Base-by-base conservation (phyloP, 92 coral and sea anemone genomes). In the Palythoa caribaeorum region DNA sequence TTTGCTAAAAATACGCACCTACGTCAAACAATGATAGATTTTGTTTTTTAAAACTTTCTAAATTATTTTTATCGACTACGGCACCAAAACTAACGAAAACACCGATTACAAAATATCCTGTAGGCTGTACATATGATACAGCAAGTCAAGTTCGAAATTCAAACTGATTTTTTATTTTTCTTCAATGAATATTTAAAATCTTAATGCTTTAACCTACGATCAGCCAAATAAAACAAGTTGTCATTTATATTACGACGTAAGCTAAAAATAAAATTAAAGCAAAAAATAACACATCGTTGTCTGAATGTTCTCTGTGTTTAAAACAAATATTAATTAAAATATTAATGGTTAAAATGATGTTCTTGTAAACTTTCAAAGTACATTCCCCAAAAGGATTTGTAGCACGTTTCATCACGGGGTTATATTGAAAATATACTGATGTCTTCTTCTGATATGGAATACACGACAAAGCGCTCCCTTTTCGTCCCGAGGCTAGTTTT, bases 341-440 rank as follows among this genome's bases (percentile, higher is more conserved):
- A 5, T 62, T 60, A 62, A 60, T 50, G 52, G 38, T 48, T 60
- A 12, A n/a, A 68, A 36, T 50, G 17, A 48, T 40, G 74, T 66
- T 60, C 55, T 65, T 62, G 60, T 39, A 37, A 79, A 38, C 86
- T 65, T 17, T 20, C 35, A 81, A 81, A 81, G 44, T 21, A 55
- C 20, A 16, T n/a, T 38, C 1, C 8, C 53, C 38, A 19, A 7
- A 6, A 62, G n/a, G 14, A 38, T 40, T 53, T 16, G 35, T n/a
- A 66, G 76, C 75, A 20, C 59, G 63, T 66, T 81, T 66, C 75
- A 81, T 47, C 60, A 17, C 28, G 28, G 28, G 28, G 13, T 20
- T 47, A 80, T 38, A 37, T 11, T 78, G 51, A 38, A 55, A 78
- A 39, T 28, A 78, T 5, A 48, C 28, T 28, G 19, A 55, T 38